Conservation (phyloP, 2,797 vertebrate species). For the Diceros bicornis region DNA sequence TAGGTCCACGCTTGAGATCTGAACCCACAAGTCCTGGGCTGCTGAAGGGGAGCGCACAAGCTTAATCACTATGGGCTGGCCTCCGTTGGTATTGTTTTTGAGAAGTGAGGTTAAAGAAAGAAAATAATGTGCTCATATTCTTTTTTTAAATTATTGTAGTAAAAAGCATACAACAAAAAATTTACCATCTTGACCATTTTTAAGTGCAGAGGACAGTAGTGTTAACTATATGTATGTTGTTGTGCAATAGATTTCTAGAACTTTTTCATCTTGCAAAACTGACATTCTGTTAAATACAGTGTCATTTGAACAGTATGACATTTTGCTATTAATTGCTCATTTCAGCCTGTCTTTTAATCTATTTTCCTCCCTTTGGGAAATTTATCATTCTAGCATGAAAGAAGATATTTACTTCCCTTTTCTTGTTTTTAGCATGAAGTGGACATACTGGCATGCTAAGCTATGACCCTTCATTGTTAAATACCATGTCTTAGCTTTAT, state of each 20-base stretch:
- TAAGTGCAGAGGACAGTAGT: neutral
- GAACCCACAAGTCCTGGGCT: no score
- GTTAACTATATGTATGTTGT: neutral
- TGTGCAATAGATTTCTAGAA: neutral
- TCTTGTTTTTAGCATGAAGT: neutral
- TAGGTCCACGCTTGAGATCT: no score
- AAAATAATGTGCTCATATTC: neutral
- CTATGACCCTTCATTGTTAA: neutral
- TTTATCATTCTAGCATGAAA: neutral
- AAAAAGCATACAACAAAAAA: neutral
- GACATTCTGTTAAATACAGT: neutral
- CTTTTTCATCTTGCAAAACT: neutral
- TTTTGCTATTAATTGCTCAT: neutral
- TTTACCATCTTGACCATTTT: neutral
- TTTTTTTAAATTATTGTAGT: neutral
- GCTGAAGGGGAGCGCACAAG: no score
- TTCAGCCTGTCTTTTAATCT: neutral
- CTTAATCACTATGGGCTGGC: no score
- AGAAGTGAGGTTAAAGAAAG: constrained; percentile 50
- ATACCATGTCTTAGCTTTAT: neutral
- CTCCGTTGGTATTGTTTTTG: neutral
- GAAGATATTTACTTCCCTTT: neutral
- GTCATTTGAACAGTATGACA: neutral
- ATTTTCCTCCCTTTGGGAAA: neutral
- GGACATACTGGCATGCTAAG: neutral